Percentiles rank a stretch among this genome's conserved stretches.
Evolutionary conservation across 2,797 vertebrate species (phyloP).

Genomic region (Mallotus villosus): DNA sequence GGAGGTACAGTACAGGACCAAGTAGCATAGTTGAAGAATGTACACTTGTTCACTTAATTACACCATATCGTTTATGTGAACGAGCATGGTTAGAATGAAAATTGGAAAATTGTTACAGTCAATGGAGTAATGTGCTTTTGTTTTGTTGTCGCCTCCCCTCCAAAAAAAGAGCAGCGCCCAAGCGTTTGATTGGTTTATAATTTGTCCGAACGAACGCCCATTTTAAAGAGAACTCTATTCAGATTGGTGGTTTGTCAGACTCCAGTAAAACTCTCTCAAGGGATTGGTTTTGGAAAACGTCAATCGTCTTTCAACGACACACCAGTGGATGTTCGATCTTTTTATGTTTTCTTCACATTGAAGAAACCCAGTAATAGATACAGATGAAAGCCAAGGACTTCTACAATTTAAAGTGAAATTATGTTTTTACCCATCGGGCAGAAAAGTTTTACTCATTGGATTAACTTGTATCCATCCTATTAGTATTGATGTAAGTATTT

Average conservation of each 20-base stretch:
- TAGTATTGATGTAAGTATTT: conserved; percentile 33
- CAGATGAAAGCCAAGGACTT: conserved; percentile 22
- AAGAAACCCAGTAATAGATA: conserved; percentile 20
- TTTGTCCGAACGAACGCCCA: conserved; percentile 19
- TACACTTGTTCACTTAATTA: no score
- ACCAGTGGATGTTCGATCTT: conserved; percentile 2
- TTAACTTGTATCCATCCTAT: conserved; percentile 11
- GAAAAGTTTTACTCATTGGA: conserved; percentile 6
- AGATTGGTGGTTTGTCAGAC: conserved; percentile 25
- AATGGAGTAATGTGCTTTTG: background rate
- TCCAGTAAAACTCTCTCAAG: background rate
- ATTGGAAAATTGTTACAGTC: background rate
- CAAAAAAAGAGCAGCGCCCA: background rate
- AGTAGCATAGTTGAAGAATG: background rate
- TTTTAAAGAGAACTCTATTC: conserved; percentile 7
- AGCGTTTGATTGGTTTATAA: background rate
- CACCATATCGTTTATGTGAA: background rate
- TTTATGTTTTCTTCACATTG: background rate
- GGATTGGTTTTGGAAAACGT: conserved; percentile 34
- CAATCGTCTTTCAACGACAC: conserved; percentile 32
- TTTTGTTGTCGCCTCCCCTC: conserved; percentile 2
- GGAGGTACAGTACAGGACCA: background rate
- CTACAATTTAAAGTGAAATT: conserved; percentile 12
- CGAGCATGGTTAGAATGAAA: background rate
- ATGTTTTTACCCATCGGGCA: conserved; percentile 22